phyloP scores from a whole-genome alignment of 2,797 vertebrate species.

The Etheostoma nigrum region DNA sequence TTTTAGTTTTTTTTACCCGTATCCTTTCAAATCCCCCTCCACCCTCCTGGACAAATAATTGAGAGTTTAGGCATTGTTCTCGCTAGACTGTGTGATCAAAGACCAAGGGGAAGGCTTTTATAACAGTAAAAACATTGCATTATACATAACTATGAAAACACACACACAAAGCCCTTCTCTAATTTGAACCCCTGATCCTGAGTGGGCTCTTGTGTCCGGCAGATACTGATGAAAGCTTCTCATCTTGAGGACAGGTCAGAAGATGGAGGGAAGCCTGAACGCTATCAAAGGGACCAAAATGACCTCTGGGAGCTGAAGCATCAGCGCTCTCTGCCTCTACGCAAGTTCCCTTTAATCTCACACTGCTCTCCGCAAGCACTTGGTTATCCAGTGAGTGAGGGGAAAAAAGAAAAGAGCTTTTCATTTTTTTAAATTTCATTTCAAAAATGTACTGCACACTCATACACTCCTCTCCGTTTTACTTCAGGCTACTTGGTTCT shows the following conservation, averaged over 20 bases:
- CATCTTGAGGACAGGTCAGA: slow-evolving; percentile 79
- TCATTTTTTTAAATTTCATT: slow-evolving; percentile 34
- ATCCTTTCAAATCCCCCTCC: slow-evolving; percentile 27
- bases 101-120: slow-evolving; percentile 63
- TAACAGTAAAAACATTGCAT: slow-evolving; percentile 65
- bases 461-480: slow-evolving; percentile 21
- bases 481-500: slow-evolving; percentile 32
- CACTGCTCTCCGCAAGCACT: slow-evolving; percentile 62
- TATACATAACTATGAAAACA: slow-evolving; percentile 59
- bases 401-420: slow-evolving; percentile 38
- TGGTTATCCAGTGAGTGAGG: slow-evolving; percentile 61
- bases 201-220: slow-evolving; percentile 82
- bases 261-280: slow-evolving; percentile 62
- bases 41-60: slow-evolving; percentile 20
- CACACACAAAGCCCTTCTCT: slow-evolving; percentile 57
- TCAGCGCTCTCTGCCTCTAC: slow-evolving; percentile 54
- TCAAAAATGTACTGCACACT: slow-evolving; percentile 7
- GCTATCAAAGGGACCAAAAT: slow-evolving; percentile 73
- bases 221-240: slow-evolving; percentile 84
- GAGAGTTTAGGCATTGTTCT: slow-evolving; percentile 40
- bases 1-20: slow-evolving; percentile 29
- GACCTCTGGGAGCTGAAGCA: slow-evolving; percentile 70
- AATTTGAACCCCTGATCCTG: slow-evolving; percentile 79
- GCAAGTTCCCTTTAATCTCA: slow-evolving; percentile 77
- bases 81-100: slow-evolving; percentile 61